These are phyloP conservation scores for Venusia cambrica DNA, from an alignment of 2,888 invertebrate genomes.

Conservation along the genomic window DNA sequence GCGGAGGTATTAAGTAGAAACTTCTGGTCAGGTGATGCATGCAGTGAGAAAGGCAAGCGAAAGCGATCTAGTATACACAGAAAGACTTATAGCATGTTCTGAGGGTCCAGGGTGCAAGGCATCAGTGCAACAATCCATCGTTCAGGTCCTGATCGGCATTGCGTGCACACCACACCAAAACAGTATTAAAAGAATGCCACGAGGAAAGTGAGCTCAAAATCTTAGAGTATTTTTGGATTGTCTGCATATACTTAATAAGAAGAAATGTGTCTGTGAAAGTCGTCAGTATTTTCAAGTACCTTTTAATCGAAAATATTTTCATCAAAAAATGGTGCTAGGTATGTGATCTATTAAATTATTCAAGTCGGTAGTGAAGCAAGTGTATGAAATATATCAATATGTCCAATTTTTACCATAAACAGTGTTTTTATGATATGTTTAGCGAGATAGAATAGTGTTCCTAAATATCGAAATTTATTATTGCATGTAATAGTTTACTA, in stretches of 20 bases:
- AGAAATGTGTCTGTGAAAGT: no score
- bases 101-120: constrained; percentile 40
- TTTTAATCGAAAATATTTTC: no score
- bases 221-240: constrained; percentile 9
- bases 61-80: constrained; percentile 33
- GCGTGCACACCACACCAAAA: constrained; percentile 75
- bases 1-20: no score
- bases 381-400: no score
- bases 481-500: constrained; percentile 42
- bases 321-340: no score
- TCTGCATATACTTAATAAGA: no score
- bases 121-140: constrained; percentile 75
- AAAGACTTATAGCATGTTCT: constrained; percentile 33
- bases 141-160: constrained; percentile 74
- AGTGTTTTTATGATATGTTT: constrained; percentile 32
- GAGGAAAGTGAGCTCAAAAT: constrained; percentile 17
- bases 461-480: constrained; percentile 37
- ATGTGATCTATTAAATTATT: no score
- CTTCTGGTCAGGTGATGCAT: constrained; percentile 22
- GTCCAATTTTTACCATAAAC: no score
- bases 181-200: constrained; percentile 64
- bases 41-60: constrained; percentile 28
- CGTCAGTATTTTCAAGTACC: no score
- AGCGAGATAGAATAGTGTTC: constrained; percentile 34
- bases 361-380: no score